These are phyloP conservation scores for Sclerurus mexicanus DNA, from an alignment of 2,113 vertebrate species.

Conservation along the genomic window DNA sequence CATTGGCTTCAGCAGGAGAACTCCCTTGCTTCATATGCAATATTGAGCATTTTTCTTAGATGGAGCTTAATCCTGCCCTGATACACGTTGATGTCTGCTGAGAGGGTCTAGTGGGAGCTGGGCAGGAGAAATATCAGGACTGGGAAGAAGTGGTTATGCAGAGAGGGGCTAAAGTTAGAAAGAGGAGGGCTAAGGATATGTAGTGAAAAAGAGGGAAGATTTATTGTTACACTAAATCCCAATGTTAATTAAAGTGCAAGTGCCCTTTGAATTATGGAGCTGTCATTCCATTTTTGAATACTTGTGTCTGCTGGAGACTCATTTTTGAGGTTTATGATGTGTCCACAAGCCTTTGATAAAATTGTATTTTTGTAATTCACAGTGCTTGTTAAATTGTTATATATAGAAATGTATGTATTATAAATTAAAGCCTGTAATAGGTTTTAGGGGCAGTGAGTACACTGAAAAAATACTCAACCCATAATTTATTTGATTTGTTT, in stretches of 20 bases:
- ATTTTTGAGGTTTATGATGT: not conserved
- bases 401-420: not conserved
- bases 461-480: not conserved
- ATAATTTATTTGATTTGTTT: conserved; percentile 7
- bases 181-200: not conserved
- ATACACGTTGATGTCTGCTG: rapidly evolving
- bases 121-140: not conserved
- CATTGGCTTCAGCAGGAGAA: not conserved
- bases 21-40: not conserved
- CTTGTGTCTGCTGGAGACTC: not conserved
- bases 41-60: not conserved
- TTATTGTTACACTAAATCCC: not conserved
- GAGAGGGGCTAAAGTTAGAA: not conserved
- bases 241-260: not conserved
- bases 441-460: not conserved
- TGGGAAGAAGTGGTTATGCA: not conserved
- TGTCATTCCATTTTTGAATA: not conserved
- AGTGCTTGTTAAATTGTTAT: not conserved
- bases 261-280: not conserved
- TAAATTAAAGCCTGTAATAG: not conserved
- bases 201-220: not conserved
- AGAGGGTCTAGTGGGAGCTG: not conserved
- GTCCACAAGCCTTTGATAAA: not conserved
- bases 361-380: not conserved
- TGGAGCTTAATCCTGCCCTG: not conserved